Base-by-base conservation (phyloP, 2,888 invertebrate species). In the Germaria angustata region DNA sequence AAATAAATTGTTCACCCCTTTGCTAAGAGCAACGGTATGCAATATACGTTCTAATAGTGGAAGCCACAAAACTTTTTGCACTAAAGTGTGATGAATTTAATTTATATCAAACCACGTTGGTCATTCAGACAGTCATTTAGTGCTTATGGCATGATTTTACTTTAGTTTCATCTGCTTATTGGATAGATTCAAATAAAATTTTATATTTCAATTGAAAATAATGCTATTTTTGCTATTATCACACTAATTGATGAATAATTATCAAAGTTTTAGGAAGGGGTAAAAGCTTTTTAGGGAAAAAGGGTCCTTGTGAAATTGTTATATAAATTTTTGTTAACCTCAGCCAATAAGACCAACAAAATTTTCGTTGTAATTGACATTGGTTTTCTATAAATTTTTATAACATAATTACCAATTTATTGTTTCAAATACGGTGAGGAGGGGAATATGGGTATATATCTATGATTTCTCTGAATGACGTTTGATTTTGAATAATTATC, bases 141-240 rank as follows among this genome's bases (percentile, higher is more conserved):
- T 57, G 44, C 34, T 69, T 57, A 22, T 65, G 53, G 55, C 44
- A 65, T 17, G 15, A 71, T 57, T 59, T 44, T 22, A 4, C 8
- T 57, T 71, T 22, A 7, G 2, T 39, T 13, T 39, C 9, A 20
- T 28, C 20, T 63, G 41, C 15, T 32, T 17, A 49, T 41, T 65
- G 57, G 65, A 76, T 71, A 41, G 28, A 28, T 46, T 77, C 51
- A 39, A 81, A 41, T 8, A 34, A 34, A 68, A 46, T 68, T 63
- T 28, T 71, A 8, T 9, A n/a, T 57, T 57, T 57, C 7, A 15
- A 1, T n/a, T 32, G 22, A 34, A 24, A 24, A 13, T 9, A 44
- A 9, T 2, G 5, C n/a, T 51, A n/a, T 49, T 17, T 11, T 17
- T 66, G 15, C 49, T 51, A 13, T 51, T 39, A 39, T 66, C 39